Conservation (phyloP, 2,797 vertebrate species). For the Acestrorhynchus altus region DNA sequence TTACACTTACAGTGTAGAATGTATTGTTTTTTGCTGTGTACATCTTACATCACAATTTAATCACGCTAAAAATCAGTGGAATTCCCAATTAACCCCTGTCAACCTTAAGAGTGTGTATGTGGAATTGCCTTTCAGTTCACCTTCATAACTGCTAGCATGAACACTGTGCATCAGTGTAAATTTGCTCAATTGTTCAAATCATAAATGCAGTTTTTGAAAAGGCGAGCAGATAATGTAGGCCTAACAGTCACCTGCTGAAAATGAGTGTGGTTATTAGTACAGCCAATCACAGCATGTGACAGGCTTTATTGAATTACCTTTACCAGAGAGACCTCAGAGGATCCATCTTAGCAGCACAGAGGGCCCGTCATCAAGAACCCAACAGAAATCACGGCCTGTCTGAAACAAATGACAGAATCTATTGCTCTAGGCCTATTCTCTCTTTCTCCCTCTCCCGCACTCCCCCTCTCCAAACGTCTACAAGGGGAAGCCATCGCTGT, state of each 20-base stretch:
- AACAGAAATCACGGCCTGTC: conserved; percentile 79
- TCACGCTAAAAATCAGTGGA: too few species aligned
- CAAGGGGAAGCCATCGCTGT: conserved; percentile 88
- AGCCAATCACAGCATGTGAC: conserved; percentile 69
- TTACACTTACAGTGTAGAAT: too few species aligned
- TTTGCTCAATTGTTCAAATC: conserved; percentile 13
- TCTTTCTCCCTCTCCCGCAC: conserved; percentile 61
- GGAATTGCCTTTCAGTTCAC: too few species aligned
- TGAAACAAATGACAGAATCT: conserved; percentile 89
- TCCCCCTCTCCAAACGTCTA: conserved; percentile 73
- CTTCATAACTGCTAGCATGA: too few species aligned
- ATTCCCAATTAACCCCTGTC: too few species aligned
- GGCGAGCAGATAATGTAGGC: conserved; percentile 14
- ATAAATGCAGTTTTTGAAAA: conserved; percentile 15
- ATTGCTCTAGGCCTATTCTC: conserved; percentile 83
- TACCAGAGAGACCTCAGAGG: conserved; percentile 70
- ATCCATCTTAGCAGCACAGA: conserved; percentile 77
- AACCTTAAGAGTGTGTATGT: too few species aligned
- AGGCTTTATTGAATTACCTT: conserved; percentile 79
- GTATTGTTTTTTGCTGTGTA: too few species aligned
- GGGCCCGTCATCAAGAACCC: conserved; percentile 78
- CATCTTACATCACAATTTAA: too few species aligned
- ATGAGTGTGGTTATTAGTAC: conserved; percentile 51
- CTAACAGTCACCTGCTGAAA: conserved; percentile 54
- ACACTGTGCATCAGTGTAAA: conserved; percentile 12